phyloP scores from a whole-genome alignment of 2,888 invertebrate species.

The Andrena hattorfiana region DNA sequence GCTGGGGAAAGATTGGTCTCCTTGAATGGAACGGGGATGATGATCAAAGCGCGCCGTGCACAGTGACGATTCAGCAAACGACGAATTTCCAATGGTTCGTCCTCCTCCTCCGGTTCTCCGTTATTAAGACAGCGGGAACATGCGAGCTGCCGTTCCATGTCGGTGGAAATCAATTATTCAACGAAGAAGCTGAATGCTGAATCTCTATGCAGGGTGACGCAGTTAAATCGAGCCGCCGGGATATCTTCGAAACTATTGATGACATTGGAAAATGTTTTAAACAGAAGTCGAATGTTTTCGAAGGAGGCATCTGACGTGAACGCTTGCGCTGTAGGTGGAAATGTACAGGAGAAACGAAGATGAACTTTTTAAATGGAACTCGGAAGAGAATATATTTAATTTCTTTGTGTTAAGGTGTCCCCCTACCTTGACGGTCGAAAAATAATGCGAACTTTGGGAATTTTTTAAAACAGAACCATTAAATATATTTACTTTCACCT shows the following conservation, averaged over 20 bases:
- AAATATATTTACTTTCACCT: too few relatives aligned
- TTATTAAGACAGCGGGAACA: constrained; percentile 34
- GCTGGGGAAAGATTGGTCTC: neutral
- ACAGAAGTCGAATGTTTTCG: too few relatives aligned
- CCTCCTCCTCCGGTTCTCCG: constrained; percentile 10
- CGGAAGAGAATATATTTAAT: too few relatives aligned
- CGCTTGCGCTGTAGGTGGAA: too few relatives aligned
- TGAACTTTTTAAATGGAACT: too few relatives aligned
- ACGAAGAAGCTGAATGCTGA: neutral
- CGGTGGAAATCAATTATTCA: constrained; percentile 32
- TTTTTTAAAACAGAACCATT: too few relatives aligned
- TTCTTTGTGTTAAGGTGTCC: too few relatives aligned
- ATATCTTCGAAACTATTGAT: neutral
- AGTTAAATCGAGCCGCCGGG: neutral
- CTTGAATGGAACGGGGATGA: constrained; percentile 1
- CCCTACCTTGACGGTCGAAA: too few relatives aligned
- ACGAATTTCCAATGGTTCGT: constrained; percentile 31
- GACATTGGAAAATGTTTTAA: too few relatives aligned
- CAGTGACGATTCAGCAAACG: constrained; percentile 25
- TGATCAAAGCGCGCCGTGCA: constrained; percentile 10
- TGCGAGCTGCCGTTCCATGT: constrained; percentile 14
- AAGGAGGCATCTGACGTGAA: too few relatives aligned
- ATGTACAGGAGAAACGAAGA: too few relatives aligned
- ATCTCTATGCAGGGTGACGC: neutral
- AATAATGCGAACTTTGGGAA: too few relatives aligned